Conservation (phyloP, 2,113 vertebrate species). For the Centropristis striata region DNA sequence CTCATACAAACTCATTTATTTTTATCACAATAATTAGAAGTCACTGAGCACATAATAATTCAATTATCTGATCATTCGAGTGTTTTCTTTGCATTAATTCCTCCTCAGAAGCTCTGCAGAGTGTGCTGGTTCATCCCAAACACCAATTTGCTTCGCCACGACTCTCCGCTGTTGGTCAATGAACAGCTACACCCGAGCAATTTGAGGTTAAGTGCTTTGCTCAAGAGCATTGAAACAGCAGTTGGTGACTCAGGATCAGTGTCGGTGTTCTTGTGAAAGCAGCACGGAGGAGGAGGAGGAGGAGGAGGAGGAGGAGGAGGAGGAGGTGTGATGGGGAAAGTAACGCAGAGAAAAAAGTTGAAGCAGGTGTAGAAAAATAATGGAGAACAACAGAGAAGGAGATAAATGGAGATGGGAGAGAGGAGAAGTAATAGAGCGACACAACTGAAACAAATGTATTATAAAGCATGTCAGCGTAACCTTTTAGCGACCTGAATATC, state of each 20-base stretch:
- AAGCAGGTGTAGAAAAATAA: background rate
- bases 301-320: background rate
- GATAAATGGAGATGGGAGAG: background rate
- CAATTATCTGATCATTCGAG: constrained; percentile 45
- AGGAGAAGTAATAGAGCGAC: constrained; percentile 5
- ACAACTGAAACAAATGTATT: constrained; percentile 23
- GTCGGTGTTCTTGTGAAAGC: background rate
- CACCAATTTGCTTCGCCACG: background rate
- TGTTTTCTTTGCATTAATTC: constrained; percentile 41
- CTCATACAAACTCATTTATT: constrained; percentile 24
- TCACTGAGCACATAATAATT: constrained; percentile 46
- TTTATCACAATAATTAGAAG: constrained; percentile 50
- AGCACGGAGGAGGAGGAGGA: background rate
- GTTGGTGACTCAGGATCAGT: background rate
- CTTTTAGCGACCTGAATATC: constrained; percentile 68
- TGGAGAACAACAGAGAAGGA: background rate
- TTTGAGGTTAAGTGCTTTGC: constrained; percentile 28
- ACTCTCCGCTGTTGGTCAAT: constrained; percentile 10
- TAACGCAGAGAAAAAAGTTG: background rate
- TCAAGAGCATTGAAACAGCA: constrained; percentile 11
- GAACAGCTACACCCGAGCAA: background rate
- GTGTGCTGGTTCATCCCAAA: constrained; percentile 25
- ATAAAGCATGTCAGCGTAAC: constrained; percentile 51
- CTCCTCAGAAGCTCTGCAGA: constrained; percentile 18
- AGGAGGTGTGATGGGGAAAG: background rate